Base-by-base conservation (phyloP, 2,888 invertebrate genomes). In the Amitus sp. region DNA sequence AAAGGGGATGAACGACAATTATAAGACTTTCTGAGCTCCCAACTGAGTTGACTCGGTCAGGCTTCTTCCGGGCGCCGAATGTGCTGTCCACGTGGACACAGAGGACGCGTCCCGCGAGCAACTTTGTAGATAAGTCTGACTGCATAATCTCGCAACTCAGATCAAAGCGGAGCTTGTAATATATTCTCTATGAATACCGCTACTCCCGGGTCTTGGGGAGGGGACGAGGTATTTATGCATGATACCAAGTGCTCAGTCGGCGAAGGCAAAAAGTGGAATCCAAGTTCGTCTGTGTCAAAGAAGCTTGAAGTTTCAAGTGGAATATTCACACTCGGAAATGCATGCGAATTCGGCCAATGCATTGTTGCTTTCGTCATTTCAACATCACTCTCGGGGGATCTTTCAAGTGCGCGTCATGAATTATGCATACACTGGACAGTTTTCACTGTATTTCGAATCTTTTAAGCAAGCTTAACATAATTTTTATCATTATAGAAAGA, bases 131-230 rank as follows among this genome's bases (percentile, higher is more conserved):
- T 56, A 57, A 53, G 59, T 50, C 56, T 34, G 48, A 47, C 67
- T 71, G 74, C 69, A 78, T 78, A 78, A 76, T 76, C 73, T 71
- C 67, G 57, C 66, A 65, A 54, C 71, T 62, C 71, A 76, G 78
- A 80, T 79, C 78, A 79, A 80, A 80, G 79, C 72, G 66, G 63
- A 70, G 65, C 68, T 60, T 66, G 68, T 74, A 74, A 75, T 74
- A 65, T 75, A 80, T 80, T 78, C 78, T 73, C 76, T 76, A 76
- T 79, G 78, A 77, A 75, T 77, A 77, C 74, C 70, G 65, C 64
- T 62, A 65, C 55, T 52, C 59, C 43, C 57, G 52, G 4, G 18
- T 18, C 19, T 1, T 4, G 7, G 40, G 40, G 42, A 60, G 59
- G 59, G 62, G 49, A 46, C 51, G 43, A 42, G 33, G 28, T 54